Evolutionary conservation across 2,113 vertebrate species (phyloP), one percentile per base, ranked within the genome.

Genomic region (Maccullochella peelii): DNA sequence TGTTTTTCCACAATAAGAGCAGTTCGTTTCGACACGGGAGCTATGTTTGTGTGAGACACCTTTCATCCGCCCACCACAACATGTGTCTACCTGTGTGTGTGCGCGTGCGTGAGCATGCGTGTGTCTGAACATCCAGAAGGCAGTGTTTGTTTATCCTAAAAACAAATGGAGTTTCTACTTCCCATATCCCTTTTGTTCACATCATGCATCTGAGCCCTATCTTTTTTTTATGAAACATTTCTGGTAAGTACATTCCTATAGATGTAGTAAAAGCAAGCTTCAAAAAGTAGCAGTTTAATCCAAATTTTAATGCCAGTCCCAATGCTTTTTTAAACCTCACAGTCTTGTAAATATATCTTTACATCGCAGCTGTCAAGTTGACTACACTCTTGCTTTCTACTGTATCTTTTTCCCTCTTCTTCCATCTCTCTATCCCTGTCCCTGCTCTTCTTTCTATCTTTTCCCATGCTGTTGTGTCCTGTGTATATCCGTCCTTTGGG

Each of bases 1-100:
- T 95, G 91, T 93, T 94, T 92, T 94, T 89, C 79, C 73, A 88
- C 86, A 93, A 93, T 87, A 91, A 93, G 89, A 85, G 74, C 49
- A 27, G 82, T 84, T 92, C 82, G 87, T 91, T 33, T 91, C 42
- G 47, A 90, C 80, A 91, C 89, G 88, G 89, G 85, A 88, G 82
- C 83, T 61, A 10, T 88, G 84, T 93, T 91, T 91, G 88, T 90
- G 78, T n/a, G 83, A 85, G 71, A 81, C 66, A 85, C 75, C 84
- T 94, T 94, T 95, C 88, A 94, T 95, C 91, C 83, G 16, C 84
- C 90, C 84, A 83, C 84, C 25, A 85, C 77, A 76, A 82, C 88
- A 80, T 88, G 88, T 85, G 88, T 91, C 72, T 79, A 79, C 77
- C 36, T 69, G 38, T 8, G 38, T 38, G 33, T 33, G 69, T 74